These are phyloP conservation scores for Cephus pygmeus DNA, from an alignment of 2,888 invertebrate species.

Conservation along the genomic window DNA sequence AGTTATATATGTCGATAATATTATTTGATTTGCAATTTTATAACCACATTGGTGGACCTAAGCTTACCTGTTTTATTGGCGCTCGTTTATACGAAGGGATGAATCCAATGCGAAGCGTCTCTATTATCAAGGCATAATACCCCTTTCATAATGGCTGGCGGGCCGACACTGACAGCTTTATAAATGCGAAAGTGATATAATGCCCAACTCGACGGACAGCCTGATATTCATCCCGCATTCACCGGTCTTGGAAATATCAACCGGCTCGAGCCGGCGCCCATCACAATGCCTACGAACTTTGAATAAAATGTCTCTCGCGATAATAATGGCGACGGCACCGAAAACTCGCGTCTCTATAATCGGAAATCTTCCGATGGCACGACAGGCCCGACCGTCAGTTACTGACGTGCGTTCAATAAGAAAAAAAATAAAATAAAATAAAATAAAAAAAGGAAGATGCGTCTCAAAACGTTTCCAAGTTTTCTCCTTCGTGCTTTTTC, in stretches of 20 bases:
- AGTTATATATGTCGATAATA: too few species aligned
- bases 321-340: too few species aligned
- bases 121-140: conserved; percentile 53
- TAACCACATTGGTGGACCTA: neutral
- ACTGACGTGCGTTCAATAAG: too few species aligned
- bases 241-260: conserved; percentile 31
- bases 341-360: too few species aligned
- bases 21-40: too few species aligned
- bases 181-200: conserved; percentile 51
- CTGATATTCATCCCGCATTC: conserved; percentile 44
- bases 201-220: conserved; percentile 30
- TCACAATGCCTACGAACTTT: conserved; percentile 17
- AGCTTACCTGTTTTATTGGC: neutral
- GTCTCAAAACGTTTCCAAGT: too few species aligned
- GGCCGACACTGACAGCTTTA: conserved; percentile 47
- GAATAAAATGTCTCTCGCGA: conserved; percentile 14
- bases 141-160: conserved; percentile 46
- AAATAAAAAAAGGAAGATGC: too few species aligned
- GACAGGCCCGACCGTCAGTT: too few species aligned
- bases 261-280: conserved; percentile 9
- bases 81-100: conserved; percentile 23
- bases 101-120: conserved; percentile 39
- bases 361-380: too few species aligned
- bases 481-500: too few species aligned
- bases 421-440: too few species aligned